Evolutionary conservation across 2,888 invertebrate genomes (phyloP).

Genomic region (Aporophyla lueneburgensis): DNA sequence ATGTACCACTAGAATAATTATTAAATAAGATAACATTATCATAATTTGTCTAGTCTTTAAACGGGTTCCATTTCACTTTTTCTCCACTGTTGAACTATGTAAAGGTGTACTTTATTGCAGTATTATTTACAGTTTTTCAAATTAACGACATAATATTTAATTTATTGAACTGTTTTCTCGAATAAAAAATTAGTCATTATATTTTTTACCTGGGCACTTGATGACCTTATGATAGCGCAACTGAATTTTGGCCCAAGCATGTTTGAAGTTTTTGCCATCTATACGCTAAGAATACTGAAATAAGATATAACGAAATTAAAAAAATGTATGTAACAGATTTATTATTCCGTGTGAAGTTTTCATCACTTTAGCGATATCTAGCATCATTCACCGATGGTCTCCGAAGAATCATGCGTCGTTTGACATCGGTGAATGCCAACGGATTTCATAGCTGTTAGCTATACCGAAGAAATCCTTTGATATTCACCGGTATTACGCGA

Average conservation of each 20-base stretch:
- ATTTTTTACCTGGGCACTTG: not conserved
- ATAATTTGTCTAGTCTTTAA: too few species aligned
- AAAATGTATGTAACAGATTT: not conserved
- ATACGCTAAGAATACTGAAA: not conserved
- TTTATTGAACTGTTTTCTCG: not conserved
- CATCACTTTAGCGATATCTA: not conserved
- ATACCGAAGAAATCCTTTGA: slow-evolving; percentile 70
- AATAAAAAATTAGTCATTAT: not conserved
- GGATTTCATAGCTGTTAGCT: slow-evolving; percentile 42
- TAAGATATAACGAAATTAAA: not conserved
- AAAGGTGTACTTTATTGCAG: too few species aligned
- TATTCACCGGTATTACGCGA: slow-evolving; percentile 57
- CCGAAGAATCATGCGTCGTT: slow-evolving; percentile 9
- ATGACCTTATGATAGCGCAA: too few species aligned
- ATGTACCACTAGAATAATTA: too few species aligned
- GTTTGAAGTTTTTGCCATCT: too few species aligned
- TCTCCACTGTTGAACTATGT: too few species aligned
- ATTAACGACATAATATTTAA: too few species aligned
- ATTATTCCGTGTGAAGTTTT: not conserved
- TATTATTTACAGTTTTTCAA: too few species aligned
- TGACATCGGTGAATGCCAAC: slow-evolving; percentile 66
- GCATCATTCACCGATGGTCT: not conserved
- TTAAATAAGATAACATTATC: too few species aligned
- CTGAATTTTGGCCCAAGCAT: too few species aligned
- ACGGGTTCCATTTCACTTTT: too few species aligned